A percentile compares a stretch with the other conserved stretches of the same genome.
Conservation (phyloP, 2,797 vertebrate species). For the Champsocephalus esox region DNA sequence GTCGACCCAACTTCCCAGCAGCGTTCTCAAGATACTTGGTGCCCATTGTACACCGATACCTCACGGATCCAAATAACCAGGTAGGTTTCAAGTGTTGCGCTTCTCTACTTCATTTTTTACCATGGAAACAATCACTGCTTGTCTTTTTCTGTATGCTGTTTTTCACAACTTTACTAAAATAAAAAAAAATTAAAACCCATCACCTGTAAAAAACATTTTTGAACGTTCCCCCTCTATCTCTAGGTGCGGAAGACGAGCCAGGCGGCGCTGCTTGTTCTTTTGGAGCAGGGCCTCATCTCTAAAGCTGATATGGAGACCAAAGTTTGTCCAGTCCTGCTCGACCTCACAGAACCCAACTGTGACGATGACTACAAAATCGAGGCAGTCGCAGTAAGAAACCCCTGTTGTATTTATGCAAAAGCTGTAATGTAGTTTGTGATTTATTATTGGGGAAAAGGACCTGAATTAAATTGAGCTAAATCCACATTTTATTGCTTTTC, state of each 20-base stretch:
- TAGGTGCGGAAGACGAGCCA: slow-evolving; percentile 95
- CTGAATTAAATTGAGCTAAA: too few species aligned
- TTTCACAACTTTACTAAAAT: slow-evolving; percentile 2
- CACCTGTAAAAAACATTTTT: background rate
- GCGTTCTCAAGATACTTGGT: slow-evolving; percentile 91
- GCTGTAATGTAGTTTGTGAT: background rate
- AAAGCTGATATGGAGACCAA: slow-evolving; percentile 91
- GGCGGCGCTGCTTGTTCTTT: slow-evolving; percentile 90
- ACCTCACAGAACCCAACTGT: slow-evolving; percentile 89
- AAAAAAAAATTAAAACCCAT: background rate
- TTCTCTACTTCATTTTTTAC: background rate
- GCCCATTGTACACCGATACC: slow-evolving; percentile 89
- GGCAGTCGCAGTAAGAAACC: slow-evolving; percentile 88
- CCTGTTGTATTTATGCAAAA: background rate
- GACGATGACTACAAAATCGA: slow-evolving; percentile 93
- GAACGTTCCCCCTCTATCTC: background rate
- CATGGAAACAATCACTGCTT: background rate
- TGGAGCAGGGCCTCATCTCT: slow-evolving; percentile 91
- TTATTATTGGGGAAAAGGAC: background rate
- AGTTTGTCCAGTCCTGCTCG: slow-evolving; percentile 91
- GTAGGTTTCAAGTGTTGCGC: slow-evolving; percentile 65
- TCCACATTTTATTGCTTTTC: too few species aligned
- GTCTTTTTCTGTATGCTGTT: background rate
- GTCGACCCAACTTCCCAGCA: slow-evolving; percentile 88
- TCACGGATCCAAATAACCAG: slow-evolving; percentile 93